Percentiles rank a stretch among this genome's conserved stretches.
These are phyloP conservation scores for Caenorhabditis uteleia DNA, from an alignment of 2,888 invertebrate genomes.

Conservation along the genomic window DNA sequence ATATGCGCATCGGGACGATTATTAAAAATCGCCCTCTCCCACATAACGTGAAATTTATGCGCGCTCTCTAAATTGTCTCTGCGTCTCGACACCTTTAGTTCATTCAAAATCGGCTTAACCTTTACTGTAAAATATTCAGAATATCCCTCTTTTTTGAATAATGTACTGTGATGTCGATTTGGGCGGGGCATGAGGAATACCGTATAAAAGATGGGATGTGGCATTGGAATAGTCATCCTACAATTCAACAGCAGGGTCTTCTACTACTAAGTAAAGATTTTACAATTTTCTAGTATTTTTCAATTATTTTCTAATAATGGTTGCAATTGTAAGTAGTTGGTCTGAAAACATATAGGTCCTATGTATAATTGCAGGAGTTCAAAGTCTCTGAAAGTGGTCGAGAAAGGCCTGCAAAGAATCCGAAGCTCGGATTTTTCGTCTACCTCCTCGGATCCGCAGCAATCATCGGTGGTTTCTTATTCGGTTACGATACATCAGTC, in stretches of 20 bases:
- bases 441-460: conserved; percentile 54
- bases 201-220: conserved; percentile 4
- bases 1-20: too few species aligned
- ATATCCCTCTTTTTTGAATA: background rate
- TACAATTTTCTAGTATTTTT: too few species aligned
- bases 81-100: conserved; percentile 2
- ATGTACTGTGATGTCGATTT: conserved; percentile 13
- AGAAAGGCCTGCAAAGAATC: conserved; percentile 33
- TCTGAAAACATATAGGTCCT: background rate
- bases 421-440: conserved; percentile 44
- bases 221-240: too few species aligned
- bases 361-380: conserved; percentile 17
- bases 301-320: conserved; percentile 9
- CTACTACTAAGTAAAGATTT: too few species aligned
- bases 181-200: conserved; percentile 12
- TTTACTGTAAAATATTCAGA: conserved; percentile 1
- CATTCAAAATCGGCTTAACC: conserved; percentile 2
- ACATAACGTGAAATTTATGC: too few species aligned
- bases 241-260: too few species aligned
- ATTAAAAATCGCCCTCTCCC: too few species aligned
- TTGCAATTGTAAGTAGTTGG: conserved; percentile 21
- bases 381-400: conserved; percentile 39
- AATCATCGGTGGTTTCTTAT: conserved; percentile 63
- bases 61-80: background rate
- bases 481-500: conserved; percentile 75